Conservation (phyloP, 2,888 invertebrate species). For the Timema cristinae region DNA sequence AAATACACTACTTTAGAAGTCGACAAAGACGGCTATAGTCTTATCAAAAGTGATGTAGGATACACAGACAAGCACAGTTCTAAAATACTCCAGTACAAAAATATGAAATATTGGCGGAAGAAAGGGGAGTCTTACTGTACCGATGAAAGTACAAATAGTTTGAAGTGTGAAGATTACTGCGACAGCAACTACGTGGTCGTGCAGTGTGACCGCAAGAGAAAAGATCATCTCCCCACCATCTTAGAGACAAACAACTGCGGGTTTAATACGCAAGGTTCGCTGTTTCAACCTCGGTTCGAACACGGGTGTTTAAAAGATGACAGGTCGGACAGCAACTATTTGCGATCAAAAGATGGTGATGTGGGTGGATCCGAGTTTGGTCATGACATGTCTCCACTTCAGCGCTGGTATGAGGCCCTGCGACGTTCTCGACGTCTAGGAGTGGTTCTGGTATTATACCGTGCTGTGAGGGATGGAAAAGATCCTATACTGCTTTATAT, state of each 20-base stretch:
- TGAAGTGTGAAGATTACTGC: too few species aligned
- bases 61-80: too few species aligned
- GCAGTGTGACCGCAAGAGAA: neutral
- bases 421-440: conserved; percentile 19
- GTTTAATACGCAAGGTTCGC: too few species aligned
- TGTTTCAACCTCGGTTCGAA: too few species aligned
- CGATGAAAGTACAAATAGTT: neutral
- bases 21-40: too few species aligned
- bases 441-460: conserved; percentile 23
- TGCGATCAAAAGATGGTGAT: conserved; percentile 6
- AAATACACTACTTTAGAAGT: too few species aligned
- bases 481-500: conserved; percentile 21
- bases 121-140: neutral
- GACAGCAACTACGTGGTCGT: neutral
- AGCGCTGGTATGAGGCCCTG: conserved; percentile 26
- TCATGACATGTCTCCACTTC: conserved; percentile 13
- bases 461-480: conserved; percentile 17
- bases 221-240: neutral
- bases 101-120: neutral
- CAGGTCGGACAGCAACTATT: too few species aligned
- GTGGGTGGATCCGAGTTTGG: neutral
- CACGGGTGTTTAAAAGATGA: too few species aligned
- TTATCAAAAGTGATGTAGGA: too few species aligned
- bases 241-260: neutral
- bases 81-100: neutral